Conservation (phyloP, 2,797 vertebrate genomes). For the Ficedula albicollis region DNA sequence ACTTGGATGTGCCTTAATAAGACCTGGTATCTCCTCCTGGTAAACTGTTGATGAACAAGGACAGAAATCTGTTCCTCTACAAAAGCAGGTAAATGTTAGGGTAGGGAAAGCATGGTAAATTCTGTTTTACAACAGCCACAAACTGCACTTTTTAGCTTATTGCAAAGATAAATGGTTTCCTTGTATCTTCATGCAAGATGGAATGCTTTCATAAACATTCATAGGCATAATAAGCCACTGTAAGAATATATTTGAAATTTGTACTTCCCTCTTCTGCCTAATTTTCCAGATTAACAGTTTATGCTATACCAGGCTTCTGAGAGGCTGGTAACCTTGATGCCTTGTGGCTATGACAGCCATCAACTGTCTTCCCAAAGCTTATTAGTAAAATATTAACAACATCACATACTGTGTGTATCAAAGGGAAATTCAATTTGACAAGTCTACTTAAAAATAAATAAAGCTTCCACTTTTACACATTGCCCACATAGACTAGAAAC, state of each 20-base stretch:
- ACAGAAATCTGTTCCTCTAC: not conserved
- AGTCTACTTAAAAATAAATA: slow-evolving; percentile 30
- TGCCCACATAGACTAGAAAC: not conserved
- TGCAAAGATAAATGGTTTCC: not conserved
- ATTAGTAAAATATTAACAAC: slow-evolving; percentile 18
- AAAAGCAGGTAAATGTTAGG: not conserved
- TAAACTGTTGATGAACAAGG: not conserved
- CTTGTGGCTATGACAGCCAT: not conserved
- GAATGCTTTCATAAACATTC: not conserved
- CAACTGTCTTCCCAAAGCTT: not conserved
- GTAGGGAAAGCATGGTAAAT: not conserved
- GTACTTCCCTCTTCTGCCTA: not conserved
- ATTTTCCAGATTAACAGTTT: not conserved
- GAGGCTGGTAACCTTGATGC: not conserved
- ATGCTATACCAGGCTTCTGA: not conserved
- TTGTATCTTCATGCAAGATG: not conserved
- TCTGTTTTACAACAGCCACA: not conserved
- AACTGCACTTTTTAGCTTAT: not conserved
- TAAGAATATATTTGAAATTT: not conserved
- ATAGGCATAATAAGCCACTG: not conserved
- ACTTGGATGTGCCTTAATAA: not conserved
- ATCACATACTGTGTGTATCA: not conserved
- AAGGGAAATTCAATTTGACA: slow-evolving; percentile 8
- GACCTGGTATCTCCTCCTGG: not conserved
- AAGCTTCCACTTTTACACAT: not conserved